Conservation (phyloP, 2,113 vertebrate genomes). For the Shinisaurus crocodilurus region DNA sequence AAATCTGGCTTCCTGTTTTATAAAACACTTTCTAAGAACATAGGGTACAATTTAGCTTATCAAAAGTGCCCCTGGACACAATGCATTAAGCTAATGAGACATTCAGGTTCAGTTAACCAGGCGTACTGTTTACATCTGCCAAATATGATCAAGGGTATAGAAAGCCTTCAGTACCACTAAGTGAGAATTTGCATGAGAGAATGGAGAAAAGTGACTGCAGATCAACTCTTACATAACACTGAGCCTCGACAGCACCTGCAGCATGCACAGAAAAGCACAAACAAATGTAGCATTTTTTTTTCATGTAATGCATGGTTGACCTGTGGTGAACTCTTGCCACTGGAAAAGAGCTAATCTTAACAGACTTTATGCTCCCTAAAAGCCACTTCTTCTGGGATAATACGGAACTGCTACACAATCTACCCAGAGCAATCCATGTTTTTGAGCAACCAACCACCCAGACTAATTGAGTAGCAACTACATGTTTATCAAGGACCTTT, state of each 20-base stretch:
- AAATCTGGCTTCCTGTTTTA: conserved; percentile 54
- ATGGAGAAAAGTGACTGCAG: not conserved
- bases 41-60: conserved; percentile 4
- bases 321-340: not conserved
- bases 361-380: not conserved
- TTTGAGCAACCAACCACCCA: not conserved
- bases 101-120: not conserved
- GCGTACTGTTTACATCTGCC: not conserved
- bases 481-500: not conserved
- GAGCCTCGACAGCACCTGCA: not conserved
- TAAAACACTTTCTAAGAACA: not conserved
- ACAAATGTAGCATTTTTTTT: not conserved
- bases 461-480: not conserved
- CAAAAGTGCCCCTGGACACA: not conserved
- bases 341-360: not conserved
- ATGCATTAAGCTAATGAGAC: not conserved
- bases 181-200: not conserved
- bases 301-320: not conserved
- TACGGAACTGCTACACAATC: not conserved
- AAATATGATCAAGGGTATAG: not conserved
- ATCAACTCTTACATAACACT: not conserved
- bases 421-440: not conserved
- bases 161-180: not conserved
- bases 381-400: not conserved
- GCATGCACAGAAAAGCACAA: not conserved